Evolutionary conservation across 1,140 invertebrate genomes (phyloP), one percentile per base, ranked within the genome.

Genomic region (Cotesia typhae): DNA sequence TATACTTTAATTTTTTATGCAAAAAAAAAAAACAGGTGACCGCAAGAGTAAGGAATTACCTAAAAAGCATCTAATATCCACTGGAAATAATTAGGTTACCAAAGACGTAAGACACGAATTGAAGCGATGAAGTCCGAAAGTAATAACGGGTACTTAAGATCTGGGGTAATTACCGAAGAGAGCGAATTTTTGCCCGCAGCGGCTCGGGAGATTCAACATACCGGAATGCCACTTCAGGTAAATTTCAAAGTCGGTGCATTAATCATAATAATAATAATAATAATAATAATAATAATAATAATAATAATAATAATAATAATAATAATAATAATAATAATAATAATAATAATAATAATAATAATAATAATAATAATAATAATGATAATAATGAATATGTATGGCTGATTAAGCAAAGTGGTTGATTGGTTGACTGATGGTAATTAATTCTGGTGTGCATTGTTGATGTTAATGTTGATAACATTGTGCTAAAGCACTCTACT

Each of bases 81-180:
- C 52, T 66, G 14, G 5, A 52, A 10, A 70, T 59, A 69, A 66
- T 70, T 67, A 63, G 38, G 47, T 28, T 71, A 9, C 61, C 57
- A 9, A 47, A 47, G 41, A 47, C 57, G 63, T 73, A 69, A 73
- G 70, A 73, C 20, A 38, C 59, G 10, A 47, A 47, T 9, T 47
- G 9, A 9, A 5, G 10, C 6, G 70, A 81, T 82, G 80, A 80
- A 79, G 73, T 67, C 80, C 6, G 81, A 84, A 38, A 74, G 67
- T 4, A 85, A 82, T 72, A 85, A 86, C 71, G 83, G 83, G 3
- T 85, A 82, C 17, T 71, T 85, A 35, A 79, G 76, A 67, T 71
- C 79, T 41, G 75, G 74, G 36, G 78, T 77, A 14, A 77, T 79
- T 66, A 67, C 65, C 10, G 82, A 85, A 60, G 80, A 83, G 67